Conservation (phyloP, 1,140 invertebrate species). For the Anastatus disparis region DNA sequence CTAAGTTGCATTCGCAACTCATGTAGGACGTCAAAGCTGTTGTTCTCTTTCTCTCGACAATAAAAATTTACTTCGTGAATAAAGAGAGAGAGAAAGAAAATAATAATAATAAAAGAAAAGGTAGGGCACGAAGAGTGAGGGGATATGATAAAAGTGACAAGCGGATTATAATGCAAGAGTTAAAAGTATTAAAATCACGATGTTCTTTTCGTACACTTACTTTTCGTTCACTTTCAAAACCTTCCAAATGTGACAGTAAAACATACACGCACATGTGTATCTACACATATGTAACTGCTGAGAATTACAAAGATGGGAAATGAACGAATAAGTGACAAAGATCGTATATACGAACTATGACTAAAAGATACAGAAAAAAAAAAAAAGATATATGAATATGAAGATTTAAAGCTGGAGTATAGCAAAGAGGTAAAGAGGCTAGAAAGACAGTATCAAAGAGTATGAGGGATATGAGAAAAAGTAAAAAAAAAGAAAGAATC, state of each 20-base stretch:
- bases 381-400: slow-evolving; percentile 9
- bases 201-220: slow-evolving; percentile 44
- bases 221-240: not conserved
- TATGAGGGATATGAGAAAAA: slow-evolving; percentile 21
- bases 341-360: not conserved
- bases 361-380: slow-evolving; percentile 1
- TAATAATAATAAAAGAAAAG: too few species aligned
- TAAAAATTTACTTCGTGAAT: slow-evolving; percentile 27
- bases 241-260: too few species aligned
- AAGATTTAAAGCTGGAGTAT: slow-evolving; percentile 26
- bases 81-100: too few species aligned
- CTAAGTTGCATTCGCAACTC: not conserved
- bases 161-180: slow-evolving; percentile 60
- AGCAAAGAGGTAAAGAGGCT: slow-evolving; percentile 39
- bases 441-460: slow-evolving; percentile 46
- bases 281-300: slow-evolving; percentile 42
- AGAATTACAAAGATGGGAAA: slow-evolving; percentile 8
- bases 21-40: not conserved
- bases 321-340: slow-evolving; percentile 8
- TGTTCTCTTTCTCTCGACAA: slow-evolving; percentile 11
- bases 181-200: slow-evolving; percentile 66
- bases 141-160: slow-evolving; percentile 25
- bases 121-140: not conserved
- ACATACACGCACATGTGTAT: too few species aligned
- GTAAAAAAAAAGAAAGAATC: too few species aligned